A percentile compares a stretch with the other conserved stretches of the same genome.
These are phyloP conservation scores for Labeo calbasu DNA, from an alignment of 2,797 vertebrate genomes.

Conservation along the genomic window DNA sequence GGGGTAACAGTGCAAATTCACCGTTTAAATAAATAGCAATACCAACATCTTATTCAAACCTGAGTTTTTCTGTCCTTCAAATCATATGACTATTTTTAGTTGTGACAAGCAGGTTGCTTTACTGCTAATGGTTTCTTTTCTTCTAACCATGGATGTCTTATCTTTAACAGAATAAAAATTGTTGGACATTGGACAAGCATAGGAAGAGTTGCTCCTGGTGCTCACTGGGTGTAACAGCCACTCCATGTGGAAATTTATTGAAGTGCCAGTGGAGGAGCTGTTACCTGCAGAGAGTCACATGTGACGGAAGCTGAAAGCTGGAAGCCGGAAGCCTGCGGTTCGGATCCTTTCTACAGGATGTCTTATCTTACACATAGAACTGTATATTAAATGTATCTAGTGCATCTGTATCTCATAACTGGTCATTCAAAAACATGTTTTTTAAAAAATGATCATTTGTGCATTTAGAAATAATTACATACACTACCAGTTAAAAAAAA, in stretches of 20 bases:
- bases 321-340: not conserved
- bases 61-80: not conserved
- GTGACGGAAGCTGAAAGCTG: constrained; percentile 7
- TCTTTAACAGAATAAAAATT: not conserved
- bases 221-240: constrained; percentile 90
- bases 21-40: not conserved
- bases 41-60: not conserved
- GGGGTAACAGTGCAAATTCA: not conserved
- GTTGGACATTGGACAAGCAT: constrained; percentile 14
- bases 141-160: not conserved
- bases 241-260: constrained; percentile 87
- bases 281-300: constrained; percentile 57
- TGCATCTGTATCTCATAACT: not conserved
- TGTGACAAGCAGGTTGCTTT: not conserved
- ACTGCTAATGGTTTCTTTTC: not conserved
- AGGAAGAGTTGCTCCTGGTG: constrained; percentile 61
- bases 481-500: too few species aligned
- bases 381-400: not conserved
- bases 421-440: not conserved
- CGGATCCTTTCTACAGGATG: not conserved
- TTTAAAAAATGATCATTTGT: not conserved
- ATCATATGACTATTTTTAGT: not conserved
- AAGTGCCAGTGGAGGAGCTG: constrained; percentile 88
- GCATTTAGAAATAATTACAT: not conserved
- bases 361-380: not conserved